phyloP scores from a whole-genome alignment of 1,140 invertebrate species.

The Drosophila serrata region DNA sequence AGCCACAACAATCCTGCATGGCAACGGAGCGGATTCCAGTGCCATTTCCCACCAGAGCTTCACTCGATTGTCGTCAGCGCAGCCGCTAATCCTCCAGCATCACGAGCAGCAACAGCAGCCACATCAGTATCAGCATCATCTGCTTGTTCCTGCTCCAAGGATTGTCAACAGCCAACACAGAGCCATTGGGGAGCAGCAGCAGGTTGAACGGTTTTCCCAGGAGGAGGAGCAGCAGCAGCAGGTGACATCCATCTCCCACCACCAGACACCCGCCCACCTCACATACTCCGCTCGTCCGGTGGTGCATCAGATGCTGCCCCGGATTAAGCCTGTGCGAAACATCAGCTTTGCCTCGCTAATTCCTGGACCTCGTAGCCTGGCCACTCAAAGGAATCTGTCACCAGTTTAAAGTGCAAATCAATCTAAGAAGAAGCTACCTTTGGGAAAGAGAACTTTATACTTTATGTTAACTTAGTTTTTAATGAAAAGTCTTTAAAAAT shows the following conservation, averaged over 20 bases:
- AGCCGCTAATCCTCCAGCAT: slow-evolving; percentile 22
- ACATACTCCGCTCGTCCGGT: slow-evolving; percentile 71
- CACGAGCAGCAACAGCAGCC: slow-evolving; percentile 8
- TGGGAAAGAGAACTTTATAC: background rate
- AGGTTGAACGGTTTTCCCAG: slow-evolving; percentile 4
- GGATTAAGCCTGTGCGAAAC: slow-evolving; percentile 69
- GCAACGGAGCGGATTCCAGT: slow-evolving; percentile 54
- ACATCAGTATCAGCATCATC: background rate
- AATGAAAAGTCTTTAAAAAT: background rate
- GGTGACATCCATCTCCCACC: background rate
- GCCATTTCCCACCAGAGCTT: slow-evolving; percentile 86
- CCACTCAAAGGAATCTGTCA: slow-evolving; percentile 22
- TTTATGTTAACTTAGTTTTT: slow-evolving; percentile 2
- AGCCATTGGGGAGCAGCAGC: background rate
- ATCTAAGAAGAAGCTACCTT: background rate
- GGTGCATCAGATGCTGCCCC: slow-evolving; percentile 71
- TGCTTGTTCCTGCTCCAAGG: slow-evolving; percentile 25
- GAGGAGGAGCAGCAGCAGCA: background rate
- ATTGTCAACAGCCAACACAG: slow-evolving; percentile 42
- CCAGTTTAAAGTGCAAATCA: slow-evolving; percentile 13
- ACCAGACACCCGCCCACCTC: slow-evolving; percentile 74
- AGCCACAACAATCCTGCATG: slow-evolving; percentile 67
- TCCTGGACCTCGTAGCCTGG: slow-evolving; percentile 45
- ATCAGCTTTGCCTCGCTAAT: slow-evolving; percentile 61
- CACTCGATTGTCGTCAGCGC: slow-evolving; percentile 45